Conservation (phyloP, 2,113 vertebrate genomes). For the Sminthopsis crassicaudata region DNA sequence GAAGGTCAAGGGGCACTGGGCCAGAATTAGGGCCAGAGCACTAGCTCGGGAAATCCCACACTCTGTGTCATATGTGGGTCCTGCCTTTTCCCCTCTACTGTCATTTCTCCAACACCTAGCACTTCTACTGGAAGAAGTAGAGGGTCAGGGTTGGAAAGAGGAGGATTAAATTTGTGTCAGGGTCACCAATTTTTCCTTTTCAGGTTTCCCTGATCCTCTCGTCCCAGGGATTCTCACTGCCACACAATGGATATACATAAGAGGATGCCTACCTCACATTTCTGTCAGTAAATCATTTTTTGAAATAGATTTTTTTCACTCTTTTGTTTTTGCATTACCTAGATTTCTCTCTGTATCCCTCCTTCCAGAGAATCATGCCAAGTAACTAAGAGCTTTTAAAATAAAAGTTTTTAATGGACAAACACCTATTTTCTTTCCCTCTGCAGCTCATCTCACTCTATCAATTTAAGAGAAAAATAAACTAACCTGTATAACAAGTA, state of each 20-base stretch:
- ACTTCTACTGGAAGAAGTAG: neutral
- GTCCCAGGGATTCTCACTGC: neutral
- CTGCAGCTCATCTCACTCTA: neutral
- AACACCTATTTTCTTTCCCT: neutral
- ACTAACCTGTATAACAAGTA: neutral
- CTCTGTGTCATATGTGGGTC: neutral
- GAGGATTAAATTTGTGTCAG: neutral
- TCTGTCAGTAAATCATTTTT: neutral
- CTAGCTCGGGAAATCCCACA: neutral
- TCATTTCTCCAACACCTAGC: neutral
- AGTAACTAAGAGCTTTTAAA: neutral
- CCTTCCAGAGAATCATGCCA: neutral
- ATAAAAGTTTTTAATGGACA: neutral
- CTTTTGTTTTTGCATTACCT: neutral
- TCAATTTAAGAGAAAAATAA: neutral
- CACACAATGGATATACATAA: neutral
- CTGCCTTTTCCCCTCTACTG: neutral
- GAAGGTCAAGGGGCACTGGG: neutral
- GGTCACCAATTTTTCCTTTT: neutral
- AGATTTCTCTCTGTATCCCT: neutral
- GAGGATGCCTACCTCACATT: neutral
- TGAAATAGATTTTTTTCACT: neutral
- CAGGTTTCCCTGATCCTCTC: neutral
- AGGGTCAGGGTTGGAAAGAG: neutral
- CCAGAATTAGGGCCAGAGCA: slow-evolving; percentile 5